Conservation (phyloP, 2,113 vertebrate species). For the Anser brachyrhynchus region DNA sequence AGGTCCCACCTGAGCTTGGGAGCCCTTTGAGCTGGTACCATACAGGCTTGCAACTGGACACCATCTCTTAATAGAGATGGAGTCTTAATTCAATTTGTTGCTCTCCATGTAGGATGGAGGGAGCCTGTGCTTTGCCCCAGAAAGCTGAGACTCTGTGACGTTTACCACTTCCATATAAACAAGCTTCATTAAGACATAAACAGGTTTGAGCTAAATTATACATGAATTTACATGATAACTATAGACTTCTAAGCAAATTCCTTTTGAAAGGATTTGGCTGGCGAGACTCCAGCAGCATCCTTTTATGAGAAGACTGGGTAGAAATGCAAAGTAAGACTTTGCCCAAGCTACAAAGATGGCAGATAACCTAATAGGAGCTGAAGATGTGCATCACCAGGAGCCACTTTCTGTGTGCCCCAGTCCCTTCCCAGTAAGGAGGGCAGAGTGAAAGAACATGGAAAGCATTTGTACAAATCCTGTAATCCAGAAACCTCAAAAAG, state of each 20-base stretch:
- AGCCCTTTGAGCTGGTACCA: not conserved
- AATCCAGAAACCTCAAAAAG: not conserved
- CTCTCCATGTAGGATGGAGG: not conserved
- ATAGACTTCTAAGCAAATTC: not conserved
- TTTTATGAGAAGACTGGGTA: not conserved
- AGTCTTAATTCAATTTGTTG: not conserved
- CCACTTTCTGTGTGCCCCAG: rapidly evolving
- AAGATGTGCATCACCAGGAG: not conserved
- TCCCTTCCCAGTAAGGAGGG: not conserved
- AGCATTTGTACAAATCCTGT: not conserved
- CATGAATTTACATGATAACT: not conserved
- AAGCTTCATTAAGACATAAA: not conserved
- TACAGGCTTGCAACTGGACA: not conserved
- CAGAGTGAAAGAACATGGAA: not conserved
- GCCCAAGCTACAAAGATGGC: not conserved
- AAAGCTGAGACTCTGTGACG: not conserved
- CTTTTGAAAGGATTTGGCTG: slow-evolving; percentile 2
- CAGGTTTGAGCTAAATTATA: not conserved
- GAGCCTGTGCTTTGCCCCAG: not conserved
- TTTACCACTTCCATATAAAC: not conserved
- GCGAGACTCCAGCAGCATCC: not conserved
- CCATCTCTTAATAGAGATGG: not conserved
- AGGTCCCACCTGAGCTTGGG: not conserved
- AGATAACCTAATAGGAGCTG: not conserved
- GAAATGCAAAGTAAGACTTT: not conserved